phyloP scores from a whole-genome alignment of 2,113 vertebrate genomes.

The Microcebus murinus region DNA sequence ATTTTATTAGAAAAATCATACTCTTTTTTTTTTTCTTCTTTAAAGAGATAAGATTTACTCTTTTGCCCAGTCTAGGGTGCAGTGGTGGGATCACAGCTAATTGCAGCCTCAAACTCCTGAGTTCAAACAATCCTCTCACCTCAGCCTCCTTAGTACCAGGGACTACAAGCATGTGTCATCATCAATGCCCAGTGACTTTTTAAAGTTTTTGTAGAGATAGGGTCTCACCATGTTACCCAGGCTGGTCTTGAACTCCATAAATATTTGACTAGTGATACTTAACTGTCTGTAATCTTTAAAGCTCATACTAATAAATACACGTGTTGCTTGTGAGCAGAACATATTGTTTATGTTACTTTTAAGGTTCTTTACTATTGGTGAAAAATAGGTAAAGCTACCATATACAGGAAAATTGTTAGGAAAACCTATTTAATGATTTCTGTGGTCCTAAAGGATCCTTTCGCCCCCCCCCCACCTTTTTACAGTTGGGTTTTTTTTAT shows the following conservation, averaged over 20 bases:
- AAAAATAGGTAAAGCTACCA: slow-evolving; percentile 15
- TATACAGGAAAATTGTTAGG: background rate
- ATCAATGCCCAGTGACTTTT: too few species aligned
- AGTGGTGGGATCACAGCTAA: too few species aligned
- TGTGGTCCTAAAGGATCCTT: background rate
- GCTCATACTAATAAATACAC: background rate
- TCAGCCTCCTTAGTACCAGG: too few species aligned
- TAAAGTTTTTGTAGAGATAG: too few species aligned
- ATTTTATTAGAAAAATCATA: background rate
- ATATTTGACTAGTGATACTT: slow-evolving; percentile 5
- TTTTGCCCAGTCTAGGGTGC: too few species aligned
- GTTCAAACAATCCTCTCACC: too few species aligned
- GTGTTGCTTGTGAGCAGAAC: background rate
- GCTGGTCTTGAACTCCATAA: background rate
- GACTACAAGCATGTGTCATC: too few species aligned
- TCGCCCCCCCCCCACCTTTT: background rate
- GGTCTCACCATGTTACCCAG: too few species aligned
- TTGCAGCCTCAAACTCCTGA: too few species aligned
- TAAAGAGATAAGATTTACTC: too few species aligned
- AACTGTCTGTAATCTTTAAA: slow-evolving; percentile 11
- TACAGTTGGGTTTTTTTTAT: background rate
- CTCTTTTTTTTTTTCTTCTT: too few species aligned
- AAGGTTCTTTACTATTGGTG: slow-evolving; percentile 34
- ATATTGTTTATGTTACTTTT: slow-evolving; percentile 26
- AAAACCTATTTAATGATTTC: slow-evolving; percentile 2